Base-by-base conservation (phyloP, 2,113 vertebrate species). In the Lutjanus erythropterus region DNA sequence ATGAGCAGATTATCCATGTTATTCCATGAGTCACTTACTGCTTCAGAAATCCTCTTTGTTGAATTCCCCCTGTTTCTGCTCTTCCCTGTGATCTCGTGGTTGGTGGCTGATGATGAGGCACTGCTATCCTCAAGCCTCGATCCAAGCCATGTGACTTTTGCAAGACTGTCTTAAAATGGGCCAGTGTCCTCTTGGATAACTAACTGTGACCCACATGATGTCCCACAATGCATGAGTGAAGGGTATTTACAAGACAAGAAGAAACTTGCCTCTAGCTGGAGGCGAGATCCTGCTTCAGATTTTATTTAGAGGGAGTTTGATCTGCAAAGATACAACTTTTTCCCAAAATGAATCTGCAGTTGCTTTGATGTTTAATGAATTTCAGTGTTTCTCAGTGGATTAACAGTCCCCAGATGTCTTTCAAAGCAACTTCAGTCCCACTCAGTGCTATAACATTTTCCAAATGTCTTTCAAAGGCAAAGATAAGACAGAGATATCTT, bases 51-150 rank as follows among this genome's bases (percentile, higher is more conserved):
- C 56, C 21, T 81, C 71, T 81, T 83, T 84, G 79, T 78, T 62
- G 66, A 75, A 56, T 29, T 15, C 59, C 70, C 70, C 68, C 7
- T 42, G 29, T 80, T 81, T 76, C 37, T 75, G 49, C 74, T 79
- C 59, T n/a, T 84, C 61, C 70, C 46, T 85, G 75, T 89, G 89
- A 93, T 93, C 93, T 88, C 86, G 91, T 93, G 92, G 87, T 87
- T 53, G 65, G 59, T 82, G 86, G 76, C 78, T 87, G 90, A 79
- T 78, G 86, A 87, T 77, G 86, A 92, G 46, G 35, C 58, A 18
- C 39, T 8, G 62, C 80, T 89, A 15, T 88, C 86, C 89, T 80
- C 72, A 46, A 85, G 88, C 73, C 52, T 83, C 73, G 12, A 42
- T 56, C 2, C 47, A 15, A 59, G 44, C 74, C 93, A 91, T 94